A percentile compares a stretch with the other conserved stretches of the same genome.
Conservation (phyloP, 2,113 vertebrate species). For the Phylloscopus trochiloides region DNA sequence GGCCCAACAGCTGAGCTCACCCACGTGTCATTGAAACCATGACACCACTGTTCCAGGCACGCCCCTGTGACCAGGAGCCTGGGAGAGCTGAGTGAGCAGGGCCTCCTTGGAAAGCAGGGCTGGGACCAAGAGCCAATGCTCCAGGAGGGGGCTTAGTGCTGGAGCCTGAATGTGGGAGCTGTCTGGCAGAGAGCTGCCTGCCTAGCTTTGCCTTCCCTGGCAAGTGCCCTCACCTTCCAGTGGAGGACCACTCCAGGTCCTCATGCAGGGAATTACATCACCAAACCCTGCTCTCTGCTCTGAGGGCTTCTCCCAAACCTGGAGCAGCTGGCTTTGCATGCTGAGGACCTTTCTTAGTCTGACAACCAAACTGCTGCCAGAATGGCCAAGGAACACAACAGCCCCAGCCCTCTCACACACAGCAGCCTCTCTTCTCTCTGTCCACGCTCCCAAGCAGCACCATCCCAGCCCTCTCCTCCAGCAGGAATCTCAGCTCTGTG, state of each 20-base stretch:
- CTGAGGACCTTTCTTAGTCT: not conserved
- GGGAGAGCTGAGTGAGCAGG: not conserved
- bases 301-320: not conserved
- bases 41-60: not conserved
- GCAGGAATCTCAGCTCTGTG: not conserved
- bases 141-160: not conserved
- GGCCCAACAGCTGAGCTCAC: not conserved
- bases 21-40: not conserved
- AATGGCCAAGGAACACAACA: not conserved
- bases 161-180: not conserved
- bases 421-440: not conserved
- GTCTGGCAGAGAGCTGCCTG: not conserved
- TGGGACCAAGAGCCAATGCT: not conserved
- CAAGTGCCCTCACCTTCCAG: not conserved
- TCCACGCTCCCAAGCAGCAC: fast-evolving
- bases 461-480: not conserved
- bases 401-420: fast-evolving
- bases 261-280: not conserved
- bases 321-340: not conserved
- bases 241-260: not conserved
- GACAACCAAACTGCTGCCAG: not conserved
- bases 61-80: fast-evolving
- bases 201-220: not conserved
- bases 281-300: not conserved
- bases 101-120: not conserved